Conservation (phyloP, 2,888 invertebrate genomes). For the Hydroisotoma schaefferi region DNA sequence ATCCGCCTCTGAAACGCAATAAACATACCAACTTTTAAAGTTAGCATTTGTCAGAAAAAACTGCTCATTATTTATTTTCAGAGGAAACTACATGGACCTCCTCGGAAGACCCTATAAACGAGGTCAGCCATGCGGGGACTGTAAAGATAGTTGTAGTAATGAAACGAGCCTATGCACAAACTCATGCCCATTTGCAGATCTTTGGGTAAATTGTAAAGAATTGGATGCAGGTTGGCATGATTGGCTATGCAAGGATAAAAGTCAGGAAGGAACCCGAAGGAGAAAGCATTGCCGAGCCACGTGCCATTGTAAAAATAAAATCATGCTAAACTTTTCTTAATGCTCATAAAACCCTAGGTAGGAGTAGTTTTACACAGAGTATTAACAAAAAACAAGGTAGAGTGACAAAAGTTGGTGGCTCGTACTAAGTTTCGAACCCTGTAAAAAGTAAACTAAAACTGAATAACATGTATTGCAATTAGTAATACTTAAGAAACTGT, state of each 20-base stretch:
- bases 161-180: slow-evolving; percentile 67
- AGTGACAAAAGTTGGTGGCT: too few relatives aligned
- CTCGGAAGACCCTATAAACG: slow-evolving; percentile 66
- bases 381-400: too few relatives aligned
- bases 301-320: slow-evolving; percentile 64
- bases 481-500: too few relatives aligned
- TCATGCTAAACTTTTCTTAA: slow-evolving; percentile 49
- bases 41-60: too few relatives aligned
- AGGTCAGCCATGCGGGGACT: slow-evolving; percentile 61
- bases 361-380: too few relatives aligned
- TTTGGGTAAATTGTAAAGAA: slow-evolving; percentile 65
- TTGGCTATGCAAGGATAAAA: slow-evolving; percentile 61
- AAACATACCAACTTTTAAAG: too few relatives aligned
- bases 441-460: too few relatives aligned
- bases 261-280: slow-evolving; percentile 58
- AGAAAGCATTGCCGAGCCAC: slow-evolving; percentile 66
- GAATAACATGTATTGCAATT: too few relatives aligned
- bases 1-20: too few relatives aligned
- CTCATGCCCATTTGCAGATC: slow-evolving; percentile 62
- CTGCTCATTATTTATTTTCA: slow-evolving; percentile 52
- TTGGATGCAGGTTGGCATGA: slow-evolving; percentile 58
- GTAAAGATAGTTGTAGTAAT: slow-evolving; percentile 61
- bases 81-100: slow-evolving; percentile 65
- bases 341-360: too few relatives aligned
- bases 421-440: too few relatives aligned